Percentiles rank a stretch among this genome's conserved stretches.
These are phyloP conservation scores for Metallyticus violacea DNA, from an alignment of 2,888 invertebrate genomes.

Conservation along the genomic window DNA sequence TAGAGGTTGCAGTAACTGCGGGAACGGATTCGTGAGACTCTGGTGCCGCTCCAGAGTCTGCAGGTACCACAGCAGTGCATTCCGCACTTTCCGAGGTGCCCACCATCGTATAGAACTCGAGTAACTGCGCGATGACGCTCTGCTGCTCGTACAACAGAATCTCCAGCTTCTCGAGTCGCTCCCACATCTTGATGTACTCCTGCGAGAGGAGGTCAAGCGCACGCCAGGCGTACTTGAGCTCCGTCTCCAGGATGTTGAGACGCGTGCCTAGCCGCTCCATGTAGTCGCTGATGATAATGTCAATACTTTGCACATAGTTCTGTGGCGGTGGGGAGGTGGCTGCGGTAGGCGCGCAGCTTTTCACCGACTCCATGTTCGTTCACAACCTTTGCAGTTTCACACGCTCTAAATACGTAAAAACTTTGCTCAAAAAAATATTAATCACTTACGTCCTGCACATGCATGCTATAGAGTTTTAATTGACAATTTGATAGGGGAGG, in stretches of 20 bases:
- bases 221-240: conserved; percentile 89
- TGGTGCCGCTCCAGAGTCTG: conserved; percentile 31
- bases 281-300: conserved; percentile 75
- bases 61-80: not conserved
- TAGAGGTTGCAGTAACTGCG: conserved; percentile 1
- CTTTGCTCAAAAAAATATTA: not conserved
- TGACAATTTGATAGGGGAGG: not conserved
- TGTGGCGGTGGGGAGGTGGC: conserved; percentile 24
- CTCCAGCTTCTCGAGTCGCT: conserved; percentile 83
- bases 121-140: conserved; percentile 82
- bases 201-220: conserved; percentile 86
- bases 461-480: not conserved
- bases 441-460: not conserved
- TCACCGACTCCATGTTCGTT: conserved; percentile 18
- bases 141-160: conserved; percentile 85
- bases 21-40: conserved; percentile 38
- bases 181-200: conserved; percentile 94
- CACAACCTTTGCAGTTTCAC: not conserved
- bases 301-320: conserved; percentile 36
- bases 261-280: conserved; percentile 88
- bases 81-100: conserved; percentile 51
- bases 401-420: not conserved
- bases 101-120: conserved; percentile 71
- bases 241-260: conserved; percentile 83
- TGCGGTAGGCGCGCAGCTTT: conserved; percentile 5